A percentile compares a stretch with the other conserved stretches of the same genome.
Conservation (phyloP, 2,888 invertebrate species). For the Drosophila kambysellisi region DNA sequence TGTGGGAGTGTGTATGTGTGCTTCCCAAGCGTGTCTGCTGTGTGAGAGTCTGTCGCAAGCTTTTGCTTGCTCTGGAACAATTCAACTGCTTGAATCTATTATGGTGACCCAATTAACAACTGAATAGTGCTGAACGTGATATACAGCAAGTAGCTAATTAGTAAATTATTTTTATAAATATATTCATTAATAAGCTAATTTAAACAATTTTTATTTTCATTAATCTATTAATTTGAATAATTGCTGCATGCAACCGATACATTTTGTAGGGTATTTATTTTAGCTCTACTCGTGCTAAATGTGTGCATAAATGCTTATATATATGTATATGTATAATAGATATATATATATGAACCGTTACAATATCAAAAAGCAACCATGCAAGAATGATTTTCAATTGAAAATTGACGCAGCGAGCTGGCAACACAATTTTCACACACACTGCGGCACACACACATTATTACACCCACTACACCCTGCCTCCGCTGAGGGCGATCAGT, state of each 20-base stretch:
- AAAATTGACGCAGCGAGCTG: slow-evolving; percentile 63
- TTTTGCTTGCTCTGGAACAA: slow-evolving; percentile 10
- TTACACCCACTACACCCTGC: neutral
- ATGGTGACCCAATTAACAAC: slow-evolving; percentile 52
- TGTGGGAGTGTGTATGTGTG: slow-evolving; percentile 4
- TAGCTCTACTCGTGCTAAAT: slow-evolving; percentile 4
- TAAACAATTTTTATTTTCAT: neutral
- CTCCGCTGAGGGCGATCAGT: slow-evolving; percentile 49
- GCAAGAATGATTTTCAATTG: slow-evolving; percentile 68
- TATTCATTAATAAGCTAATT: neutral
- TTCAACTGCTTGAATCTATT: slow-evolving; percentile 39
- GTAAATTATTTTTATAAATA: too few relatives aligned
- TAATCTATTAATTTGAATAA: neutral
- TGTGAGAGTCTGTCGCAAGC: slow-evolving; percentile 16
- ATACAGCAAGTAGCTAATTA: neutral
- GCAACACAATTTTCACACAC: slow-evolving; percentile 52
- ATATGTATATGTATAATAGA: neutral
- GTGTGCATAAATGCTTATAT: neutral
- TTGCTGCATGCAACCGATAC: neutral
- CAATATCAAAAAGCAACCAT: slow-evolving; percentile 51
- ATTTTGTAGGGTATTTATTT: slow-evolving; percentile 7
- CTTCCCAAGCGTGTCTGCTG: slow-evolving; percentile 20
- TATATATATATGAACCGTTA: slow-evolving; percentile 10
- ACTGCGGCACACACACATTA: neutral
- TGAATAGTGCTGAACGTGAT: slow-evolving; percentile 9